A percentile compares a stretch with the other conserved stretches of the same genome.
These are phyloP conservation scores for Balaenoptera acutorostrata DNA, from an alignment of 2,113 vertebrate species.

Conservation along the genomic window DNA sequence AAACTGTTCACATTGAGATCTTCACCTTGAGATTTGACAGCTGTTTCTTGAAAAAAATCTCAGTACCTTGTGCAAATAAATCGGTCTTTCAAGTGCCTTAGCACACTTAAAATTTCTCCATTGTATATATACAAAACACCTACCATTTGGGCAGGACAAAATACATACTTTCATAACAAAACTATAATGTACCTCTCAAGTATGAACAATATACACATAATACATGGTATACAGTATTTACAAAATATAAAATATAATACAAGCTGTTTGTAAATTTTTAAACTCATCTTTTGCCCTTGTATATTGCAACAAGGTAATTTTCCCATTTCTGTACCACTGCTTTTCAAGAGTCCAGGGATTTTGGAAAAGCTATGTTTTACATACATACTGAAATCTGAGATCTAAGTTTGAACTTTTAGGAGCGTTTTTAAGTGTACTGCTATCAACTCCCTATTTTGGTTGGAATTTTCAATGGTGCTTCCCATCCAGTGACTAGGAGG, in stretches of 20 bases:
- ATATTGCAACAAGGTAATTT: slow-evolving; percentile 83
- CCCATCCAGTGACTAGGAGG: slow-evolving; percentile 97
- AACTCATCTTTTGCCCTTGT: slow-evolving; percentile 80
- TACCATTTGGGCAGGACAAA: slow-evolving; percentile 84
- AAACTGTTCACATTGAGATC: slow-evolving; percentile 82
- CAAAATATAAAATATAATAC: slow-evolving; percentile 90
- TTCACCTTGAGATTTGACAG: slow-evolving; percentile 76
- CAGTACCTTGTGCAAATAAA: slow-evolving; percentile 88
- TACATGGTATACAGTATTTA: slow-evolving; percentile 94
- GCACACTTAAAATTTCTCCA: slow-evolving; percentile 78
- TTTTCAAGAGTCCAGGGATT: slow-evolving; percentile 56
- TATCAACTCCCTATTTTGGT: slow-evolving; percentile 90
- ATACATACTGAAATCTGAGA: slow-evolving; percentile 56
- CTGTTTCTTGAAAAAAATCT: slow-evolving; percentile 78
- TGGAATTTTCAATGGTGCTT: slow-evolving; percentile 74
- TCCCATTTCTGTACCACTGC: slow-evolving; percentile 72
- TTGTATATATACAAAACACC: slow-evolving; percentile 84
- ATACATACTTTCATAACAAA: slow-evolving; percentile 95
- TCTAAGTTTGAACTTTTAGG: slow-evolving; percentile 89
- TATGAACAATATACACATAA: slow-evolving; percentile 95
- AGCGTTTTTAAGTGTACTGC: slow-evolving; percentile 92
- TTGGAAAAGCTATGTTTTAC: slow-evolving; percentile 59
- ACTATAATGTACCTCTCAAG: slow-evolving; percentile 94
- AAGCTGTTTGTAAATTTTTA: slow-evolving; percentile 69
- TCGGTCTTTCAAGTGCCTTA: slow-evolving; percentile 82